Evolutionary conservation across 2,888 invertebrate genomes (phyloP), one percentile per base, ranked within the genome.

Genomic region (Operophtera brumata): DNA sequence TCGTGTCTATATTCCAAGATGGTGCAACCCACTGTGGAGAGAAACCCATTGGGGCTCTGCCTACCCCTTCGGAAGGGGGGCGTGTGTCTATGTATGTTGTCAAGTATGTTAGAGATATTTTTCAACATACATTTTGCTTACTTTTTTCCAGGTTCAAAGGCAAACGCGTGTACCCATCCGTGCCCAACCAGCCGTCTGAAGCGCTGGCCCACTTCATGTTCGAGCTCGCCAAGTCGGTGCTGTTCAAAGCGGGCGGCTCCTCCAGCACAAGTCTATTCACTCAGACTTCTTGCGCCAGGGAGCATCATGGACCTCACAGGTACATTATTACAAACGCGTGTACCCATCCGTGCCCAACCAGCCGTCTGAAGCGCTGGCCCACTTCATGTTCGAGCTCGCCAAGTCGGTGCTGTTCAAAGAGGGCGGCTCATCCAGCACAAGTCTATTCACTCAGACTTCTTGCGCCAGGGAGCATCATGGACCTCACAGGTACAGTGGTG

Each of bases 321-420:
- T 88, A n/a, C n/a, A n/a, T n/a, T n/a, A n/a, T n/a, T n/a, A n/a
- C 26, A 26, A 4, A 26, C 26, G n/a, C n/a, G n/a, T n/a, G n/a
- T 97, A 96, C 83, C 97, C 98, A 35, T 97, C 97, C 12, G 95
- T 97, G 66, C 99, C 99, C 6, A 99, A 99, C 86, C 99, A 99
- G 81, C 99, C 99, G 0, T 98, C 98, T 12, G 99, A 99, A 84
- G 99, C 99, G 0, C 96, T 97, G 10, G 99, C 99, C 0, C 99
- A 99, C 86, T 99, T 99, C 77, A 99, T 99, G 98, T 98, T 97
- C 81, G 99, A 99, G 84, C 86, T 99, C 72, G 99, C 99, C 0
- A 99, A 99, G 84, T 97, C 96, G 0, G 96, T 99, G 37, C 89
- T 99, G 52, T 94, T 94, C 64, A 99, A 99, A 86, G 99, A 99